Percentiles rank a stretch among this genome's conserved stretches.
phyloP scores from a whole-genome alignment of 2,888 invertebrate genomes.

The Campopleginae sp. region DNA sequence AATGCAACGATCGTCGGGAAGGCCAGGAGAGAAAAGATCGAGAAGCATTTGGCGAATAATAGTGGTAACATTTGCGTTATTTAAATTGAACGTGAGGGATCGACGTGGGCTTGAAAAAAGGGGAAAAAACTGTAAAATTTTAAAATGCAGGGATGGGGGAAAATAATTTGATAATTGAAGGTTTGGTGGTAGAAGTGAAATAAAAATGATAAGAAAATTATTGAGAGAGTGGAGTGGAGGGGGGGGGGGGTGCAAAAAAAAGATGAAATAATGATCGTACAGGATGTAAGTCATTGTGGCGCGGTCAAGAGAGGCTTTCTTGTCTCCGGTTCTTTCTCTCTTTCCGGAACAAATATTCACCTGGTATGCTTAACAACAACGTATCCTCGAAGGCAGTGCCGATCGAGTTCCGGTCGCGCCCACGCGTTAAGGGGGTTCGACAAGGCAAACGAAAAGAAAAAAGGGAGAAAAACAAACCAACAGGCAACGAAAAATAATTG shows the following conservation, averaged over 20 bases:
- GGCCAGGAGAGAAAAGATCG: neutral
- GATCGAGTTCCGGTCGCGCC: slow-evolving; percentile 56
- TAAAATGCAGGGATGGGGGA: neutral
- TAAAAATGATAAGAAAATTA: slow-evolving; percentile 14
- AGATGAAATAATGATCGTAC: neutral
- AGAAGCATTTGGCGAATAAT: neutral
- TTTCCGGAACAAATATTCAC: slow-evolving; percentile 39
- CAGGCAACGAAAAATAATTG: slow-evolving; percentile 5
- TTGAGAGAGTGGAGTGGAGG: neutral
- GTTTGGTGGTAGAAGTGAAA: neutral
- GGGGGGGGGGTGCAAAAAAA: neutral
- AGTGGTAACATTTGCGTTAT: neutral
- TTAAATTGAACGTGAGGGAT: slow-evolving; percentile 6
- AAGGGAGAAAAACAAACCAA: too few species aligned
- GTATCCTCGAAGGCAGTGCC: slow-evolving; percentile 53
- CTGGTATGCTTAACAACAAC: slow-evolving; percentile 53
- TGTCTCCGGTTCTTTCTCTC: slow-evolving; percentile 9
- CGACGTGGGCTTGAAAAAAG: slow-evolving; percentile 21
- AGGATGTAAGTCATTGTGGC: slow-evolving; percentile 54
- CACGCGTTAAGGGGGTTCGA: neutral
- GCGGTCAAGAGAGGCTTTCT: slow-evolving; percentile 29
- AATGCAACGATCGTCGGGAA: neutral
- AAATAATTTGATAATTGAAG: slow-evolving; percentile 18
- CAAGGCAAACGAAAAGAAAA: neutral
- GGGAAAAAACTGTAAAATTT: neutral